Evolutionary conservation across 2,888 invertebrate species (phyloP), one percentile per base, ranked within the genome.

Genomic region (Xiphydria camelus): DNA sequence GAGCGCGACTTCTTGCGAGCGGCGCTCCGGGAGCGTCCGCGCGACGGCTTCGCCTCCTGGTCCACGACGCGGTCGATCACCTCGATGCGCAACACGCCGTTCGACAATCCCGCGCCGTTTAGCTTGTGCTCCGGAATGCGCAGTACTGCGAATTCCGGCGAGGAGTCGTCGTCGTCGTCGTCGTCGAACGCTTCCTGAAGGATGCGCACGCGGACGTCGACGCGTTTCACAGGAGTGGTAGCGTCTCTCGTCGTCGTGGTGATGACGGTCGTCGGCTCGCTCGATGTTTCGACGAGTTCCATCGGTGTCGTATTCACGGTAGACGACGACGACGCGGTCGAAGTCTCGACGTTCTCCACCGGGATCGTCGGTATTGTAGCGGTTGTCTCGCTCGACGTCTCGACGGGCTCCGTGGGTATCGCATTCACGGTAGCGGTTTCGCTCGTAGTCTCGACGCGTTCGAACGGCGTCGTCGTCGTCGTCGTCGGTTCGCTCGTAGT

Each of bases 401-500:
- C 10, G 32, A 46, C 17, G 21, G 38, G 23, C 43, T 43, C 15
- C 26, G 39, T 17, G 17, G 34, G 26, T 22, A 56, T 35, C 25
- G 52, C 64, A 9, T 54, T 57, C 31, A 52, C 51, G 22, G 48
- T 51, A 9, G 56, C 51, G 2, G 48, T 53, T 15, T 61, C 55
- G 1, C 52, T 46, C 15, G 50, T 51, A 9, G 58, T 32, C 4
- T 22, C 10, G 9, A 9, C 14, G 3, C 32, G 17, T 10, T 4
- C 5, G 14, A 19, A 19, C 0, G 7, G 22, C 34, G 10, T 41
- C 23, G 18, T 17, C 33, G 26, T 33, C n/a, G 23, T 35, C 14
- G 1, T 39, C 17, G 7, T n/a, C 22, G 4, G 49, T n/a, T n/a
- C n/a, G n/a, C n/a, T n/a, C n/a, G 31, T 25, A 1, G 15, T 22